Base-by-base conservation (phyloP, 2,888 invertebrate genomes). In the Dusona sp. region DNA sequence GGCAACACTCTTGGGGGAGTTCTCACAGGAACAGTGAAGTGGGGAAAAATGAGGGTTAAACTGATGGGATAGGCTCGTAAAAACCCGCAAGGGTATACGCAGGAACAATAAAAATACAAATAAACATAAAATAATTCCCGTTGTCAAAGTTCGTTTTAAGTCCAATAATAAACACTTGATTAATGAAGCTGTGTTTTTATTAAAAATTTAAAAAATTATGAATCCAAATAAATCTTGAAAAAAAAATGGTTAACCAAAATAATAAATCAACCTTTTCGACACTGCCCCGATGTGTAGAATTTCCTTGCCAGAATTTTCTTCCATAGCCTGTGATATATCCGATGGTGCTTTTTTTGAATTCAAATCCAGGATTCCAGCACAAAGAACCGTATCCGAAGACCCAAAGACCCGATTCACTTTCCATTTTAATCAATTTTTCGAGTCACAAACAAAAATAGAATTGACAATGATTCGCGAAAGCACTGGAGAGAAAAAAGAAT, bases 301-400 rank as follows among this genome's bases (percentile, higher is more conserved):
- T 98, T 65, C 98, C 98, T 94, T 99, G 99, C 98, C 98, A 99
- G 94, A 99, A 99, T 93, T 97, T 96, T 90, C 99, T 95, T 13
- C 96, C 95, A 93, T 96, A 99, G 2, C 98, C 98, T 89, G 95
- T 96, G 13, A 98, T 95, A 92, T 97, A 97, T n/a, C 99, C 99
- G 19, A 97, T 96, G 19, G 97, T 95, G 84, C 97, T 97, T 91
- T 96, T 96, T 90, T 96, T 96, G 93, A 97, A 98, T 78, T 97
- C 96, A 94, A 99, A 99, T 77, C 99, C 99, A 0, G 98, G 98
- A 94, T 98, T 96, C 99, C 99, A 99, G 94, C 99, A 98, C 73
- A 99, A 94, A 0, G 98, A 99, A 4, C 99, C 99, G 92, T 99
- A 99, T 0, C 99, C 99, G 93, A 99, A 99, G 38, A 99, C 96